These are phyloP conservation scores for Dolichotis patagonum DNA, from an alignment of 2,113 vertebrate genomes.

Conservation along the genomic window DNA sequence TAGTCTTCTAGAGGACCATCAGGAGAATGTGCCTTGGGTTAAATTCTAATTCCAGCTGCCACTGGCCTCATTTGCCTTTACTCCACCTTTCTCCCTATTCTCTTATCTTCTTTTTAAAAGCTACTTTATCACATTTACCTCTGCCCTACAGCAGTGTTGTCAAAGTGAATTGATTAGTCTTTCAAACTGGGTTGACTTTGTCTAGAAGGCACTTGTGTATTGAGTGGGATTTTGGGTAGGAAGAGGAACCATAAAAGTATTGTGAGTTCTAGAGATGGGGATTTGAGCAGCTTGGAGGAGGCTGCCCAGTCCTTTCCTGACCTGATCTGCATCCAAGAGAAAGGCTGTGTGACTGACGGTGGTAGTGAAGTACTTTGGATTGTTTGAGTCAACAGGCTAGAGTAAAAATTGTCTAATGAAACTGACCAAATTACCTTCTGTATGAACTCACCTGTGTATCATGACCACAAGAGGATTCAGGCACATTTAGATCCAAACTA, in stretches of 20 bases:
- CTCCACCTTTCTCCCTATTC: rapidly evolving
- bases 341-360: background rate
- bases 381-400: background rate
- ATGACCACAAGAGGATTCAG: background rate
- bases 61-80: background rate
- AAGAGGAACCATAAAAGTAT: background rate
- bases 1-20: background rate
- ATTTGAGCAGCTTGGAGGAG: background rate
- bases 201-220: background rate
- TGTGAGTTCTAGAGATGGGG: background rate
- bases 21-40: background rate
- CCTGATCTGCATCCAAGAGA: background rate
- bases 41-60: background rate
- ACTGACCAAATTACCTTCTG: background rate
- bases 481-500: background rate
- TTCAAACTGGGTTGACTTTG: background rate
- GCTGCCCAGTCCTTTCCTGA: background rate
- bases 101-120: background rate
- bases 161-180: background rate
- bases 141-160: background rate
- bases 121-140: background rate
- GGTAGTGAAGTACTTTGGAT: background rate
- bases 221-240: background rate
- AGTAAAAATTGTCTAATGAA: background rate
- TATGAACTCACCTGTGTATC: background rate